phyloP scores from a whole-genome alignment of 1,140 invertebrate species.

The Paramacrobiotus metropolitanus region DNA sequence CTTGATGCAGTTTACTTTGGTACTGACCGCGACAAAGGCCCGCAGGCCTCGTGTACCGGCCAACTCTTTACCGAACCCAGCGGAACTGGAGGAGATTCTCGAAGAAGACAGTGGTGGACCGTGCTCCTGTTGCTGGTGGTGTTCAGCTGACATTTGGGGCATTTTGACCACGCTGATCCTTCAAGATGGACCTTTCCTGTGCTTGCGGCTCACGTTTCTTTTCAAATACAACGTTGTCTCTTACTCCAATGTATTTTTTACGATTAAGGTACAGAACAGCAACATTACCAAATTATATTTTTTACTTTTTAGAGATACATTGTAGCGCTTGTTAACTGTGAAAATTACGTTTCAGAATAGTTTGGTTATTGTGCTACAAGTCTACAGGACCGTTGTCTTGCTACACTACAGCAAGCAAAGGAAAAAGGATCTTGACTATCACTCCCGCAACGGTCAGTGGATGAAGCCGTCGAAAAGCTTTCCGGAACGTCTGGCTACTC shows the following conservation, averaged over 20 bases:
- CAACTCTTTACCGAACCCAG: constrained; percentile 5
- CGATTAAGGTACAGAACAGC: constrained; percentile 1
- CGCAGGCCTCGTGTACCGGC: constrained; percentile 32
- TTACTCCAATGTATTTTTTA: constrained; percentile 2
- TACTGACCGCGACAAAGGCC: constrained; percentile 59
- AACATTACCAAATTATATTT: background rate
- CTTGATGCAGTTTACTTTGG: constrained; percentile 64
- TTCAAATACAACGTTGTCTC: constrained; percentile 2
- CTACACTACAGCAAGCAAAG: background rate
- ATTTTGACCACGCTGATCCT: constrained; percentile 24
- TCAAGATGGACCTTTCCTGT: constrained; percentile 55
- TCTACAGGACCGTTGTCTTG: background rate
- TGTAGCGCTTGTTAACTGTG: background rate
- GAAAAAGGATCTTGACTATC: background rate
- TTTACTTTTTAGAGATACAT: background rate
- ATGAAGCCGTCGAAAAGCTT: background rate
- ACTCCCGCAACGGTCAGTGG: background rate
- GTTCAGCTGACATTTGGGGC: constrained; percentile 45
- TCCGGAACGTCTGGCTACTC: background rate
- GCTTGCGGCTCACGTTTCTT: constrained; percentile 30
- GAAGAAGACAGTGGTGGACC: constrained; percentile 11
- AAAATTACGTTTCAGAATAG: background rate
- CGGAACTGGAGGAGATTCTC: background rate
- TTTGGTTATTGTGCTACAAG: constrained; percentile 1
- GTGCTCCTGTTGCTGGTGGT: constrained; percentile 1